Evolutionary conservation across 2,888 invertebrate genomes (phyloP).

Genomic region (Strigamia crassipes): DNA sequence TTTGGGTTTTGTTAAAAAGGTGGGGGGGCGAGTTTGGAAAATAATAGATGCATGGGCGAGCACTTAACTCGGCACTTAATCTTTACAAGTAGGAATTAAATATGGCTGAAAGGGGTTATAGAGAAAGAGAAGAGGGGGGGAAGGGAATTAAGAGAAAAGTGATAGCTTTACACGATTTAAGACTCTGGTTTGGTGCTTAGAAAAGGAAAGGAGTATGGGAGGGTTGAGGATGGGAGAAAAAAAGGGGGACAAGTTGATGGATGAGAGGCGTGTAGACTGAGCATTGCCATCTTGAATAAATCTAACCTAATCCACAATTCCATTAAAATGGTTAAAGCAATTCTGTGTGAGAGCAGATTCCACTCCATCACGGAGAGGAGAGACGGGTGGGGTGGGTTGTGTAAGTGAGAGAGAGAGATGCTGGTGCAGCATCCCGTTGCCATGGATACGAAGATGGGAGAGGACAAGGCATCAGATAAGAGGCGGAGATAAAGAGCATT

Average conservation of each 20-base stretch:
- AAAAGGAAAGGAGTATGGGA: conserved; percentile 29
- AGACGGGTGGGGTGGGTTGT: background rate
- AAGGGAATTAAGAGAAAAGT: conserved; percentile 5
- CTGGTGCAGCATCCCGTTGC: conserved; percentile 10
- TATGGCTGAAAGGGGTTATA: conserved; percentile 34
- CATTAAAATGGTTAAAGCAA: conserved; percentile 36
- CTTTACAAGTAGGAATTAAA: conserved; percentile 29
- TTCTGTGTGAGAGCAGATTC: conserved; percentile 31
- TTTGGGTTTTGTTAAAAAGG: background rate
- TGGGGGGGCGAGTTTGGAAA: background rate
- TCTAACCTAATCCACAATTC: conserved; percentile 34
- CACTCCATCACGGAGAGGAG: conserved; percentile 19
- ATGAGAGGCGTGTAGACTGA: background rate
- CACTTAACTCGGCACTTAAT: conserved; percentile 34
- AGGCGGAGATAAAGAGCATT: conserved; percentile 30
- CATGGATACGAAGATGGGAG: conserved; percentile 22
- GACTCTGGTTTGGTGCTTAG: conserved; percentile 30
- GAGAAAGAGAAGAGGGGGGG: background rate
- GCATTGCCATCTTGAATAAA: conserved; percentile 42
- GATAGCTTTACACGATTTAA: conserved; percentile 36
- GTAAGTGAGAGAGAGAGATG: conserved; percentile 11
- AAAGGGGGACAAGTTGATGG: conserved; percentile 45
- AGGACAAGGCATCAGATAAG: conserved; percentile 34
- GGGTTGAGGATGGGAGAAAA: background rate
- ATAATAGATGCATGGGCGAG: conserved; percentile 2